phyloP scores from a whole-genome alignment of 2,888 invertebrate genomes.

The Drosophila setosimentum region DNA sequence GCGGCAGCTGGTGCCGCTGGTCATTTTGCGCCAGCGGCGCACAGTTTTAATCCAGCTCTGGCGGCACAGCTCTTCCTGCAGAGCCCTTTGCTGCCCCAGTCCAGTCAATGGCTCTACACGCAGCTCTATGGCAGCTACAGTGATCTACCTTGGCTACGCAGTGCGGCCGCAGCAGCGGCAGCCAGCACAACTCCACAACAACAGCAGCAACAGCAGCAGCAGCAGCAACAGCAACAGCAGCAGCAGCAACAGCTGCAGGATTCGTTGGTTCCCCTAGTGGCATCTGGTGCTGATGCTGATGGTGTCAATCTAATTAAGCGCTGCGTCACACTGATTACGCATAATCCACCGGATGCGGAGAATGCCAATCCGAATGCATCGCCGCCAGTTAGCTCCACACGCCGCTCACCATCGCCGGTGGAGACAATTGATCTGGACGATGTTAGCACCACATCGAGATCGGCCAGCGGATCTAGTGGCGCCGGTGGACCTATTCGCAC shows the following conservation, averaged over 20 bases:
- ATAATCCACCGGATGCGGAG: constrained; percentile 81
- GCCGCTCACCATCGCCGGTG: constrained; percentile 87
- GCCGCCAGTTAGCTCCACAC: constrained; percentile 85
- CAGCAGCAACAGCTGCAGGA: constrained; percentile 43
- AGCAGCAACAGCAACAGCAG: constrained; percentile 40
- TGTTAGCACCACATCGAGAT: constrained; percentile 80
- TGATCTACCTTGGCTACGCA: constrained; percentile 89
- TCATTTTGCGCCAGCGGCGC: constrained; percentile 83
- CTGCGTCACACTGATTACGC: constrained; percentile 83
- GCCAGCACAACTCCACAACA: constrained; percentile 78
- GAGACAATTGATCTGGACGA: constrained; percentile 83
- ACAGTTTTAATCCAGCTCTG: constrained; percentile 87
- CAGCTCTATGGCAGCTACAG: constrained; percentile 90
- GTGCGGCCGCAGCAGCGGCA: constrained; percentile 80
- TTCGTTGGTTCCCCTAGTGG: constrained; percentile 6
- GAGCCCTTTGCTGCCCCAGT: constrained; percentile 90
- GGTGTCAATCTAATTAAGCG: constrained; percentile 84
- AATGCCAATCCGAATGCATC: constrained; percentile 84
- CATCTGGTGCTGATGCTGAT: constrained; percentile 49
- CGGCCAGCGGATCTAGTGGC: constrained; percentile 68
- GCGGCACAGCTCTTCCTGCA: constrained; percentile 91
- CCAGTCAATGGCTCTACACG: constrained; percentile 92
- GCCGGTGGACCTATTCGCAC: constrained; percentile 82
- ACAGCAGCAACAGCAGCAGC: constrained; percentile 42
- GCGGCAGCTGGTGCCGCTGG: constrained; percentile 86